Evolutionary conservation across 2,113 vertebrate species (phyloP).

Genomic region (Ptilorrhoa leucosticta): DNA sequence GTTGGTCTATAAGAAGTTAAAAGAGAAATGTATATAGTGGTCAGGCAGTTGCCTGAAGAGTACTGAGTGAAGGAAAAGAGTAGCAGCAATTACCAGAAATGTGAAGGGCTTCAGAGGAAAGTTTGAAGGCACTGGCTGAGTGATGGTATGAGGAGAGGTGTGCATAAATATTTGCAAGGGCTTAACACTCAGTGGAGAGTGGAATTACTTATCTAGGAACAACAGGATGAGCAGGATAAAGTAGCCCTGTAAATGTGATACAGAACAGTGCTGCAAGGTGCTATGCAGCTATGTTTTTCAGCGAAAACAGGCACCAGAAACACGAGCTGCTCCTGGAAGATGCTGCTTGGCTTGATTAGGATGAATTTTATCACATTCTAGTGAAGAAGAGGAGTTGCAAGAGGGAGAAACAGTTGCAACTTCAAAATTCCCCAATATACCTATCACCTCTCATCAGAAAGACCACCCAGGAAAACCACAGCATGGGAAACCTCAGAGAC

Average conservation of each 20-base stretch:
- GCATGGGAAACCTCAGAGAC: fast-evolving
- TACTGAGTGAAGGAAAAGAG: neutral
- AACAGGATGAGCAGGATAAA: neutral
- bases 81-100: neutral
- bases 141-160: neutral
- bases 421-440: neutral
- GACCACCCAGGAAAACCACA: neutral
- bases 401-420: neutral
- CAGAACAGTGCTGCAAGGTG: neutral
- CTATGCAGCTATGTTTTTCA: neutral
- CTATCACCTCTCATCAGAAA: neutral
- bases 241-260: neutral
- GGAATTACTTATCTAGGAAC: constrained; percentile 23
- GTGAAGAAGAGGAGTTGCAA: neutral
- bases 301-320: neutral
- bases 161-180: neutral
- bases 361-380: neutral
- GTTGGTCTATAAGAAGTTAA: neutral
- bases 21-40: neutral
- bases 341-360: neutral
- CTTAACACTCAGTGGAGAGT: neutral
- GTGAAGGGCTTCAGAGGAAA: neutral
- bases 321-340: neutral
- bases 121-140: neutral
- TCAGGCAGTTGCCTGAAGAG: neutral